Evolutionary conservation across 2,113 vertebrate species (phyloP).

Genomic region (Gnathonemus echidnorhynchus): DNA sequence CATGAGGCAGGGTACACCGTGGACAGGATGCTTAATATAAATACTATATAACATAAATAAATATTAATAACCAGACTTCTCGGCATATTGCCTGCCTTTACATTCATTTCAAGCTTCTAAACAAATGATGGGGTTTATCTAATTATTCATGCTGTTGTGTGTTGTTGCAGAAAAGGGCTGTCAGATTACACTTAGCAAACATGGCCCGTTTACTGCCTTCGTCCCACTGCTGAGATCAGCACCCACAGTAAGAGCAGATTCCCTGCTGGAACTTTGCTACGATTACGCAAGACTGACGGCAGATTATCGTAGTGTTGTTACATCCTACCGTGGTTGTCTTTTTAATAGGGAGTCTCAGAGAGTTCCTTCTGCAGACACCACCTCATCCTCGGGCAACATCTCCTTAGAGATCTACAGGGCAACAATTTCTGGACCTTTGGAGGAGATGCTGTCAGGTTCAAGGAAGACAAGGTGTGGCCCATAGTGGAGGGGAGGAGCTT

Average conservation of each 20-base stretch:
- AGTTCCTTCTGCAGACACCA: constrained; percentile 68
- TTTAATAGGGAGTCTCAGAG: not conserved
- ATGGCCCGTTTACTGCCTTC: constrained; percentile 79
- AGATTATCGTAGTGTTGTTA: not conserved
- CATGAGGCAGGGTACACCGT: not conserved
- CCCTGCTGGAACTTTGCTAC: not conserved
- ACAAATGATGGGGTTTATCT: not conserved
- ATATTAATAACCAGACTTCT: not conserved
- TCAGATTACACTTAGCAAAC: constrained; percentile 55
- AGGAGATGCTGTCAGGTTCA: constrained; percentile 62
- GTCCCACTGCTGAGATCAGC: constrained; percentile 53
- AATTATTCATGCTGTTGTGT: not conserved
- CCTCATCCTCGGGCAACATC: constrained; percentile 73
- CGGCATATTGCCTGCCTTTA: not conserved
- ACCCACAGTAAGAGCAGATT: not conserved
- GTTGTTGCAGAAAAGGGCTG: constrained; percentile 57
- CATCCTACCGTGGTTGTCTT: not conserved
- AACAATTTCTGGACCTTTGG: constrained; percentile 65
- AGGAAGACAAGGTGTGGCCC: constrained; percentile 44
- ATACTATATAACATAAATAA: not conserved
- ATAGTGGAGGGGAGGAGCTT: not conserved
- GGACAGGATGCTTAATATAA: not conserved
- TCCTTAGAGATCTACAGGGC: constrained; percentile 54
- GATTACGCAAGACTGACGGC: not conserved
- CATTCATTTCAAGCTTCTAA: not conserved